Evolutionary conservation across 2,888 invertebrate species (phyloP).

Genomic region (Chirona hameri): DNA sequence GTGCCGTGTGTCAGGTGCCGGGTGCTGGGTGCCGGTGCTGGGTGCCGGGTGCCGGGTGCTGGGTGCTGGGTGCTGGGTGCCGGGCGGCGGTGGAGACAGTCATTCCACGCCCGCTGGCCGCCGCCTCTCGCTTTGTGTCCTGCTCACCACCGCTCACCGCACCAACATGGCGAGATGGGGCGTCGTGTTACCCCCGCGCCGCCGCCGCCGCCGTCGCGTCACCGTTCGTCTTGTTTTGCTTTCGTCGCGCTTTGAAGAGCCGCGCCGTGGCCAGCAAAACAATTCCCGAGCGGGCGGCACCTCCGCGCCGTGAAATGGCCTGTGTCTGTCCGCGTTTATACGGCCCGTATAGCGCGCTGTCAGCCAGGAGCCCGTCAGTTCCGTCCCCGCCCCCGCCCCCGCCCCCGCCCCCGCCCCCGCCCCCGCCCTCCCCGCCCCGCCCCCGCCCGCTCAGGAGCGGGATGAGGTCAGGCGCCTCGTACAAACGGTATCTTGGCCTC

Average conservation of each 20-base stretch:
- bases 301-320: not conserved
- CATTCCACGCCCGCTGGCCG: not conserved
- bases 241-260: not conserved
- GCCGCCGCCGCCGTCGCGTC: not conserved
- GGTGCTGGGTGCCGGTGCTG: too few relatives aligned
- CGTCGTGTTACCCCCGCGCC: not conserved
- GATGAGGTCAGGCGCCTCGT: not conserved
- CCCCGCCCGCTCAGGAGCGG: not conserved
- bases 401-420: not conserved
- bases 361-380: not conserved
- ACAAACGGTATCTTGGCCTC: too few relatives aligned
- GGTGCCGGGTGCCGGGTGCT: too few relatives aligned
- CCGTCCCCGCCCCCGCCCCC: not conserved
- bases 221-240: conserved; percentile 5
- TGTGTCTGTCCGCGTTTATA: conserved; percentile 12
- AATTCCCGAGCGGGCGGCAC: not conserved
- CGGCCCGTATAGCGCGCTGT: not conserved
- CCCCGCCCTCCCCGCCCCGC: too few relatives aligned
- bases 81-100: not conserved
- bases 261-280: not conserved
- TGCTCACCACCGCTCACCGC: not conserved
- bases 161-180: not conserved
- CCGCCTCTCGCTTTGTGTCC: not conserved
- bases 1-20: too few relatives aligned
- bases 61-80: too few relatives aligned